phyloP scores from a whole-genome alignment of 2,888 invertebrate genomes.

The Lasius platythorax region DNA sequence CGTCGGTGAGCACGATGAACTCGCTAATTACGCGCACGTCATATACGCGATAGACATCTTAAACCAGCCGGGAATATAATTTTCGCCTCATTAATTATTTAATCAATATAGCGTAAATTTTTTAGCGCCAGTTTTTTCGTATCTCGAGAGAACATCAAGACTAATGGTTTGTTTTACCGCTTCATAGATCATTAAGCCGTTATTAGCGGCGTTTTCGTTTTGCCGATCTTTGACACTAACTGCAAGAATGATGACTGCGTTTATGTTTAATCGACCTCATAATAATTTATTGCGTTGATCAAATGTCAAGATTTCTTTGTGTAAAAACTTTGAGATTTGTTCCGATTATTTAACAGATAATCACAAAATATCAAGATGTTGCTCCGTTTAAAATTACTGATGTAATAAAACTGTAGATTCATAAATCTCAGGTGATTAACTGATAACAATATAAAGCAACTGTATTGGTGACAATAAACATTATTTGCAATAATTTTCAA shows the following conservation, averaged over 20 bases:
- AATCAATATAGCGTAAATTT: slow-evolving; percentile 34
- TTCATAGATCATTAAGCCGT: slow-evolving; percentile 24
- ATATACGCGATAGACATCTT: slow-evolving; percentile 42
- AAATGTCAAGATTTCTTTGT: not conserved
- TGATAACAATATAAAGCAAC: not conserved
- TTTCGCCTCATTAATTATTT: slow-evolving; percentile 45
- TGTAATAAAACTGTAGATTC: not conserved
- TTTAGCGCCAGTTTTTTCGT: slow-evolving; percentile 7
- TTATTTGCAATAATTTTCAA: not conserved
- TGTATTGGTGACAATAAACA: not conserved
- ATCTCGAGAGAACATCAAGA: slow-evolving; percentile 35
- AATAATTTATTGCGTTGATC: slow-evolving; percentile 16
- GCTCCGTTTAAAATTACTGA: not conserved
- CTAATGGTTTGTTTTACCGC: slow-evolving; percentile 32
- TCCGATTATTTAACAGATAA: not conserved
- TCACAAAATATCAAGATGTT: not conserved
- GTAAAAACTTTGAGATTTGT: not conserved
- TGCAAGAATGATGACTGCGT: not conserved
- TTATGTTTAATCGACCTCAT: not conserved
- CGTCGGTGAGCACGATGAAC: not conserved
- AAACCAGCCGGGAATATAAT: not conserved
- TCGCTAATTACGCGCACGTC: slow-evolving; percentile 35
- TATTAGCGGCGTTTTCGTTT: slow-evolving; percentile 34
- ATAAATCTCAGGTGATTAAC: not conserved
- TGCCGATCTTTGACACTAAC: slow-evolving; percentile 25